Evolutionary conservation across 2,888 invertebrate species (phyloP).

Genomic region (Drosophila nr. perissopoda): DNA sequence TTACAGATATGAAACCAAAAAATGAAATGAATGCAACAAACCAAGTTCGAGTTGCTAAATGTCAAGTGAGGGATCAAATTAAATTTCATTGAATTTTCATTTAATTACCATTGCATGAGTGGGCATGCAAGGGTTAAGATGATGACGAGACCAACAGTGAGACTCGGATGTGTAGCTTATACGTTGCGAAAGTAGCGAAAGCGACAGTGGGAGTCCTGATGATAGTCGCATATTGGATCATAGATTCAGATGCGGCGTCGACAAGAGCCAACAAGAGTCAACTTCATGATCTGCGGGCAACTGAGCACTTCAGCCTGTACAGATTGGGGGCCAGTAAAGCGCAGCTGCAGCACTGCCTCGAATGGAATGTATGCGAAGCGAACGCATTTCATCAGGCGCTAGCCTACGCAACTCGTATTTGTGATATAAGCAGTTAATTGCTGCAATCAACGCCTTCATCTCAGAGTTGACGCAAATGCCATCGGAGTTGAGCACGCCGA

Average conservation of each 20-base stretch:
- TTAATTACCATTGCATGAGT: not conserved
- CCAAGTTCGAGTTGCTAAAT: not conserved
- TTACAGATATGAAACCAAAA: not conserved
- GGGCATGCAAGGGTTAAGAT: constrained; percentile 32
- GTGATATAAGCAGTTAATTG: constrained; percentile 25
- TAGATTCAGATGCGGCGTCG: constrained; percentile 42
- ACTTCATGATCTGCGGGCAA: constrained; percentile 19
- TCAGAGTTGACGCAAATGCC: constrained; percentile 7
- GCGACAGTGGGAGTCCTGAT: constrained; percentile 40
- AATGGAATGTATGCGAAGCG: constrained; percentile 37
- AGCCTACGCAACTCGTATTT: constrained; percentile 12
- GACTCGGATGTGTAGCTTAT: not conserved
- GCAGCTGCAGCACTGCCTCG: constrained; percentile 23
- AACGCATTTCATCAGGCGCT: constrained; percentile 13
- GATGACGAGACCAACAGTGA: constrained; percentile 44
- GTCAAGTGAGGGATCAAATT: not conserved
- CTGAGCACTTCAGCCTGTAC: constrained; percentile 6
- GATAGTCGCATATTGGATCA: constrained; percentile 33
- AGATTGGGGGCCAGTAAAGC: not conserved
- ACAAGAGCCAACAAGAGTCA: constrained; percentile 6
- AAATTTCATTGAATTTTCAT: not conserved
- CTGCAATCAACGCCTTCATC: constrained; percentile 9
- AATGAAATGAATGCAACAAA: not conserved
- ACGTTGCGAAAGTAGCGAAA: constrained; percentile 24
- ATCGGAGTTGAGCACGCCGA: too few species aligned